Percentiles rank a stretch among this genome's conserved stretches.
These are phyloP conservation scores for Xylophagus ater DNA, from an alignment of 2,888 invertebrate genomes.

Conservation along the genomic window DNA sequence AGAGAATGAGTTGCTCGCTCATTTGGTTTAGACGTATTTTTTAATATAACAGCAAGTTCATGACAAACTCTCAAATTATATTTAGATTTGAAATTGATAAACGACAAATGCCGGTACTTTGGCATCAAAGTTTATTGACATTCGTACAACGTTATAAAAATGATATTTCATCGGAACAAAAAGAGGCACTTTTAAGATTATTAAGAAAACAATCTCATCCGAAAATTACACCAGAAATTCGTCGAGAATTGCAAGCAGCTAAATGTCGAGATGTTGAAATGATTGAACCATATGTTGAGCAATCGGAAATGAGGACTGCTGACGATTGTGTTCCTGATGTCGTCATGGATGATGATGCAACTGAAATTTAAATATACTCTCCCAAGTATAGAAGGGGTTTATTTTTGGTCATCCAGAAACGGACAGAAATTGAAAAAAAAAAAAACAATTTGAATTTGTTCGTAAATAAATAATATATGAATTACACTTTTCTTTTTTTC, in stretches of 20 bases:
- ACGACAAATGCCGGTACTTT: conserved; percentile 82
- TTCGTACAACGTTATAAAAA: conserved; percentile 93
- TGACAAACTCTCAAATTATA: no score
- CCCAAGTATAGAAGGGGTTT: no score
- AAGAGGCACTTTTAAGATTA: conserved; percentile 70
- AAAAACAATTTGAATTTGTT: no score
- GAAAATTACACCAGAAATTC: conserved; percentile 58
- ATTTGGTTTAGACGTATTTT: no score
- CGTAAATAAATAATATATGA: no score
- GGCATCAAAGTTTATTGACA: conserved; percentile 92
- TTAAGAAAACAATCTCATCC: conserved; percentile 42
- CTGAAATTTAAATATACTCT: no score
- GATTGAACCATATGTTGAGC: conserved; percentile 28
- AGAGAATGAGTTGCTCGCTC: background rate
- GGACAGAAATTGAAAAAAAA: no score
- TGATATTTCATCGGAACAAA: conserved; percentile 87
- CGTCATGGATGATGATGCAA: conserved; percentile 4
- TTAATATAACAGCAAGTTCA: no score
- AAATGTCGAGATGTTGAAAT: conserved; percentile 65
- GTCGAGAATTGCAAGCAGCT: conserved; percentile 75
- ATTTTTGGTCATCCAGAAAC: no score
- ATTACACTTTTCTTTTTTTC: no score
- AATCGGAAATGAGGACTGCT: no score
- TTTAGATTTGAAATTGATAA: conserved; percentile 71
- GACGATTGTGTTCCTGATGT: background rate